Base-by-base conservation (phyloP, 2,797 vertebrate species). In the Hoplostethus atlanticus region DNA sequence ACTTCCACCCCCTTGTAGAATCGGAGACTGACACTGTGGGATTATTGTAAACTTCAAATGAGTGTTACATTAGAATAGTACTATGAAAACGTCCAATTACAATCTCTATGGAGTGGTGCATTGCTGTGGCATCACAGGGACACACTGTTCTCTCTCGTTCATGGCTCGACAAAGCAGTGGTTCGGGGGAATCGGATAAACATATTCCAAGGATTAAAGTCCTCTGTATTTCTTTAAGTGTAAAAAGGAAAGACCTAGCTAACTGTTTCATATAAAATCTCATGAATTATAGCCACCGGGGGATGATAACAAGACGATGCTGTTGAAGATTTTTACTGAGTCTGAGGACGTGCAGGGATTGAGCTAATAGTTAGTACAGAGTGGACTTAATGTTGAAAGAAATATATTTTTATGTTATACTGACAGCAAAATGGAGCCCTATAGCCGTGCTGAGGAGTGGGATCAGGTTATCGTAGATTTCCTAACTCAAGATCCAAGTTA, bases 91-190 rank as follows among this genome's bases (percentile, higher is more conserved):
- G 17, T 64, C 67, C 25, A 55, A 52, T 68, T 13, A 42, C 55
- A 53, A 61, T 64, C 38, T 70, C 62, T 48, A 54, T 42, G 17
- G 67, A 67, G 54, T 17, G 44, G 36, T 77, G 76, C 62, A 67
- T 76, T 83, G 64, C 58, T 56, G 54, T 40, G 46, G 25, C 73
- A 79, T 65, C 66, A 51, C 54, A 75, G 36, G 64, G 31, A 68
- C 48, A 25, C 63, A 6, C 59, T 57, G 38, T 40, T 54, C 52
- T 76, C 53, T 31, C 66, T 76, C 58, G 71, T 40, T 34, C 3
- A 4, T 12, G 52, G 62, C 42, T 67, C 17, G 53, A 73, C 67
- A 74, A 50, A 62, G 47, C 40, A 44, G 42, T 6, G 42, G n/a
- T 48, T 54, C 54, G 48, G 25, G n/a, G 62, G 47, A 55, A 71